Conservation (phyloP, 2,888 invertebrate species). For the Harpagoxenus sublaevis region DNA sequence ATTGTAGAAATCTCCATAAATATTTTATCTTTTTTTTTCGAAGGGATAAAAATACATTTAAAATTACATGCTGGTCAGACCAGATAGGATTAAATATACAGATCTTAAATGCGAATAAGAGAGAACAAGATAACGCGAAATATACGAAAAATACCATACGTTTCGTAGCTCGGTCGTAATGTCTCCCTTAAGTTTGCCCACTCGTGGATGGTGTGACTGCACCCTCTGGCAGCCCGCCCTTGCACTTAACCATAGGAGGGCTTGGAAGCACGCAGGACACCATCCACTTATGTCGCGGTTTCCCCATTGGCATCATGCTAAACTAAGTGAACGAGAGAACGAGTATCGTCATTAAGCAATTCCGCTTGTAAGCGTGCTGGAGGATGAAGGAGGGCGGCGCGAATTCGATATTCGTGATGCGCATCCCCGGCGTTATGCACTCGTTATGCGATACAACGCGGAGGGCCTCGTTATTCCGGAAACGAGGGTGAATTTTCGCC, state of each 20-base stretch:
- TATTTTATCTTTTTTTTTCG: background rate
- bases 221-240: slow-evolving; percentile 72
- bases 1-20: background rate
- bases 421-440: slow-evolving; percentile 38
- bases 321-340: slow-evolving; percentile 81
- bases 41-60: background rate
- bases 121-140: slow-evolving; percentile 42
- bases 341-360: slow-evolving; percentile 81
- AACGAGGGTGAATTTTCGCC: slow-evolving; percentile 32
- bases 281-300: slow-evolving; percentile 81
- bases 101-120: background rate
- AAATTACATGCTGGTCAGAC: background rate
- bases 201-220: slow-evolving; percentile 71
- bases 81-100: background rate
- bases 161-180: slow-evolving; percentile 50
- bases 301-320: slow-evolving; percentile 77
- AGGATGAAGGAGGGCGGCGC: slow-evolving; percentile 58
- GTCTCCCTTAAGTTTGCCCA: slow-evolving; percentile 62
- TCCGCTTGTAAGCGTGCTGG: slow-evolving; percentile 73
- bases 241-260: slow-evolving; percentile 79
- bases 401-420: slow-evolving; percentile 53
- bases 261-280: slow-evolving; percentile 77
- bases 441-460: slow-evolving; percentile 43
- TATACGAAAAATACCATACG: slow-evolving; percentile 46
- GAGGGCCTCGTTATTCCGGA: slow-evolving; percentile 34